A percentile compares a stretch with the other conserved stretches of the same genome.
Evolutionary conservation across 2,888 invertebrate species (phyloP).

Genomic region (Scaeva pyrastri): DNA sequence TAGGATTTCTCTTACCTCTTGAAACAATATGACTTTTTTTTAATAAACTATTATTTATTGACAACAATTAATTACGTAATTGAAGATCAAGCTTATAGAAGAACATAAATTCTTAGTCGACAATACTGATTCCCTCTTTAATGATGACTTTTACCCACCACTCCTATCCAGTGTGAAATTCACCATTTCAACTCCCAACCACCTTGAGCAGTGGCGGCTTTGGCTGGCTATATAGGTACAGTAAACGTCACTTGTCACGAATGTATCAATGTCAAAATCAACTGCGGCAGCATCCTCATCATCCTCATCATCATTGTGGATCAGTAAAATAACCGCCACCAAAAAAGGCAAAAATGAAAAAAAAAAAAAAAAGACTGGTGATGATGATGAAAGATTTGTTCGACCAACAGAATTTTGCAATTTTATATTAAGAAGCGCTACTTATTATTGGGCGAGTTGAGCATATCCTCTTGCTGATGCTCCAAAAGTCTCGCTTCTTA

Average conservation of each 20-base stretch:
- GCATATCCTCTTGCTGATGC: constrained; percentile 63
- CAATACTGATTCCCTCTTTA: too few relatives aligned
- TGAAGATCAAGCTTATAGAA: too few relatives aligned
- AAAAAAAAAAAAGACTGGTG: constrained; percentile 19
- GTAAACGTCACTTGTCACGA: constrained; percentile 73
- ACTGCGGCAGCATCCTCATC: constrained; percentile 73
- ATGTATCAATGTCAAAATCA: constrained; percentile 75
- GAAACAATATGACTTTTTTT: too few relatives aligned
- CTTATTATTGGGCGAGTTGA: constrained; percentile 10
- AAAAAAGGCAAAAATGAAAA: too few relatives aligned
- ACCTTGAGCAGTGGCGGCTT: constrained; percentile 47
- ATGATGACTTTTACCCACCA: too few relatives aligned
- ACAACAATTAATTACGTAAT: too few relatives aligned
- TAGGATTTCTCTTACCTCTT: too few relatives aligned
- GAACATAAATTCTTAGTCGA: too few relatives aligned
- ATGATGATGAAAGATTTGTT: constrained; percentile 69
- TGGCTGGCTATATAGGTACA: constrained; percentile 43
- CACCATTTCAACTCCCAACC: too few relatives aligned
- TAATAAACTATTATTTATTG: too few relatives aligned
- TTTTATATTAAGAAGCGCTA: constrained; percentile 36
- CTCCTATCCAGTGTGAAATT: neutral
- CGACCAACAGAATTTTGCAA: constrained; percentile 41
- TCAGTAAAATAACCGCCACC: constrained; percentile 46
- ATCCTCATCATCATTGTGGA: constrained; percentile 49
- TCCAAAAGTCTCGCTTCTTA: constrained; percentile 68